Evolutionary conservation across 2,888 invertebrate genomes (phyloP), one percentile per base, ranked within the genome.

Genomic region (Eristalinus aeneus): DNA sequence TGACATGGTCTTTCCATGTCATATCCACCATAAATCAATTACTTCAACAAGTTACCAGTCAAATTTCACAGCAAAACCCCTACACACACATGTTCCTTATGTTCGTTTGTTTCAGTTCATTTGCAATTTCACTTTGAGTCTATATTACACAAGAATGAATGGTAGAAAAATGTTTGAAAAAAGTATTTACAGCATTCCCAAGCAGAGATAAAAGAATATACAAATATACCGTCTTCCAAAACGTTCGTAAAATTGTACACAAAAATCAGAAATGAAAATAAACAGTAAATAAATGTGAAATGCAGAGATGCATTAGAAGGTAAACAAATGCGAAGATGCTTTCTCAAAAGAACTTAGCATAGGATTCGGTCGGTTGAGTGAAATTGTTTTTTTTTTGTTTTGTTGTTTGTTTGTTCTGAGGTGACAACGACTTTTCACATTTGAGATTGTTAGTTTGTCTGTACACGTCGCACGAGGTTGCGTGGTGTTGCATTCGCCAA

Each of bases 351-450:
- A 58, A 64, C n/a, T 46, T 46, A 61, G 72, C 72, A 58, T 36
- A 61, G 65, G 60, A 54, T 71, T 46, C 64, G 31, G 2, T 64
- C 32, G 34, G 75, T 75, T 79, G 68, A 87, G 82, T 63, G 86
- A 78, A n/a, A 53, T 34, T 61, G n/a, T 58, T 60, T 31, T 22
- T 22, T 27, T 2, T 27, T 27, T 27, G 27, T 27, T 27, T 27
- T 27, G n/a, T 53, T 31, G 54, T 11, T 79, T 67, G 69, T 90
- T 89, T 90, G 90, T 89, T 90, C 89, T 90, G 90, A 91, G 90
- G 91, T 91, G 90, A 93, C 92, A 93, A 93, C 90, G 93, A 93
- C 27, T 27, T 93, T 93, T 90, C 93, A 67, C 60, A 53, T 68
- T 60, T 61, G 1, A 27, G 27, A 56, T 63, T 71, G 64, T 58